Evolutionary conservation across 53 echinoderm and acorn worm species (phyloP).

Genomic region (Paracentrotus lividus): DNA sequence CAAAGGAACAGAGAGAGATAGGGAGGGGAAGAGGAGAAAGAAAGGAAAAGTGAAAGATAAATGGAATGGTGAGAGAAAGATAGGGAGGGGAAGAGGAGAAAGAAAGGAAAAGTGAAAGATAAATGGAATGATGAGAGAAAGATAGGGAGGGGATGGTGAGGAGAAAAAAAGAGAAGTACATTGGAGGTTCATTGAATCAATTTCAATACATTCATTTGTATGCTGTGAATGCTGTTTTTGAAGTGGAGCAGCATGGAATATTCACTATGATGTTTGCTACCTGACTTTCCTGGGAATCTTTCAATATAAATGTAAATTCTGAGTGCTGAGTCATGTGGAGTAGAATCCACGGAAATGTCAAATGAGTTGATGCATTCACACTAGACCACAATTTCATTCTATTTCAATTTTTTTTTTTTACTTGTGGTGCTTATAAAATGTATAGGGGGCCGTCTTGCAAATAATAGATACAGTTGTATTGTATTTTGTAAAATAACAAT

Average conservation of each 20-base stretch:
- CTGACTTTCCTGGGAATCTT: background rate
- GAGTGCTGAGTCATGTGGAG: slow-evolving; percentile 1
- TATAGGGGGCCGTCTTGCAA: too few species aligned
- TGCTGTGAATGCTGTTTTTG: background rate
- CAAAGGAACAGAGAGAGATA: too few species aligned
- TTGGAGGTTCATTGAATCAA: background rate
- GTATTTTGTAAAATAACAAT: background rate
- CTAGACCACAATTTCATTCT: background rate
- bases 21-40: too few species aligned
- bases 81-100: background rate
- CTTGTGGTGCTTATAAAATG: too few species aligned
- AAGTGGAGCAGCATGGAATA: background rate
- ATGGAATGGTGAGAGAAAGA: background rate
- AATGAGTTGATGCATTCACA: background rate
- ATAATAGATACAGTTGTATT: too few species aligned
- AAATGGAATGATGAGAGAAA: background rate
- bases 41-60: too few species aligned
- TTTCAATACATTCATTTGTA: background rate
- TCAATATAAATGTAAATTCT: slow-evolving; percentile 1
- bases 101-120: background rate
- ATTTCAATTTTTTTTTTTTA: too few species aligned
- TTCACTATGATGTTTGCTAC: background rate
- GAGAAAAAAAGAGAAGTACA: background rate
- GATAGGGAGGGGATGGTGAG: background rate
- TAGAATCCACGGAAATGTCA: background rate